phyloP scores from a whole-genome alignment of 2,888 invertebrate species.

The Scaptomyza parva region DNA sequence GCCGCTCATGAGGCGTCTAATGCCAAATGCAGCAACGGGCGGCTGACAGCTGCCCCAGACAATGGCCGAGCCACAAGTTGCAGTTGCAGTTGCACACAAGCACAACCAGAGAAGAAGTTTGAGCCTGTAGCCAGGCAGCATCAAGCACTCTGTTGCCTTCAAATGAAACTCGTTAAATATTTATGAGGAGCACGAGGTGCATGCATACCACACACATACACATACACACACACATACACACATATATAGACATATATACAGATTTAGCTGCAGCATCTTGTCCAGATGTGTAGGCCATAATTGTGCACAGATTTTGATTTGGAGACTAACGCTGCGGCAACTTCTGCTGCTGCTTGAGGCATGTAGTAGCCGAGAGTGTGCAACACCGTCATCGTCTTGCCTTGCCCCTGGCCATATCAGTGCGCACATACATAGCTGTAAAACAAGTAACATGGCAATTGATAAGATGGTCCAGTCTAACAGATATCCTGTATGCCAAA shows the following conservation, averaged over 20 bases:
- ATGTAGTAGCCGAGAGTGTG: conserved; percentile 21
- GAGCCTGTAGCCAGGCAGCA: conserved; percentile 1
- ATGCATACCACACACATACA: conserved; percentile 55
- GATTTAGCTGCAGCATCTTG: conserved; percentile 45
- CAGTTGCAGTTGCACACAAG: background rate
- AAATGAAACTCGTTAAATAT: conserved; percentile 79
- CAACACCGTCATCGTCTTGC: conserved; percentile 38
- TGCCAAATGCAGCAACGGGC: conserved; percentile 61
- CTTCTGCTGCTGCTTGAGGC: conserved; percentile 20
- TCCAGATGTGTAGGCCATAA: conserved; percentile 81
- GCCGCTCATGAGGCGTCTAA: conserved; percentile 77
- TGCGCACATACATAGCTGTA: conserved; percentile 33
- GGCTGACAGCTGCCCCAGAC: conserved; percentile 52
- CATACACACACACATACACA: conserved; percentile 11
- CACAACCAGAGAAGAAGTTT: conserved; percentile 10
- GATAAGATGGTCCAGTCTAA: background rate
- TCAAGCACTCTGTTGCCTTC: conserved; percentile 30
- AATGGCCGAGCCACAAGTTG: conserved; percentile 51
- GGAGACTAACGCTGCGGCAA: conserved; percentile 52
- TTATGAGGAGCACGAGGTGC: conserved; percentile 80
- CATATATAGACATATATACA: background rate
- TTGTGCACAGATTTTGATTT: conserved; percentile 81
- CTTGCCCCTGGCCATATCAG: conserved; percentile 74
- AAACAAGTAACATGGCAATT: background rate
- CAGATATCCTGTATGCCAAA: background rate